Percentiles rank a stretch among this genome's conserved stretches.
Evolutionary conservation across 1,140 invertebrate genomes (phyloP).

Genomic region (Euschistus heros): DNA sequence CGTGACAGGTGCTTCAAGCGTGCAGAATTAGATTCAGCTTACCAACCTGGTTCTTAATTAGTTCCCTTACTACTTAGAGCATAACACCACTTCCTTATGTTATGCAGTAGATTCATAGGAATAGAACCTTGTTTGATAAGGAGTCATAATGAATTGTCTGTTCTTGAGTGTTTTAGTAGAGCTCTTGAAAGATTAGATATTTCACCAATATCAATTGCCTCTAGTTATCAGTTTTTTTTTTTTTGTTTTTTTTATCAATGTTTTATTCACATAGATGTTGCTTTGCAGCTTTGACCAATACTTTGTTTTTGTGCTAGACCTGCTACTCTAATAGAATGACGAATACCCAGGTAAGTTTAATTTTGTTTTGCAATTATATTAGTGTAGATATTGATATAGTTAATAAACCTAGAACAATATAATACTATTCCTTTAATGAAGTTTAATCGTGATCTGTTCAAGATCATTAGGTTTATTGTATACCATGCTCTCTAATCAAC

Average conservation of each 20-base stretch:
- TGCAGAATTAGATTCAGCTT: constrained; percentile 14
- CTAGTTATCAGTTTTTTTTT: neutral
- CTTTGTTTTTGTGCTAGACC: constrained; percentile 1
- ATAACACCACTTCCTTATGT: constrained; percentile 10
- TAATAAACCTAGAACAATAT: no score
- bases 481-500: no score
- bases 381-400: no score
- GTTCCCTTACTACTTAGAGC: constrained; percentile 3
- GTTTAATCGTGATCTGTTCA: no score
- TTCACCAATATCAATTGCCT: constrained; percentile 3
- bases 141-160: neutral
- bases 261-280: constrained; percentile 16
- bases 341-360: constrained; percentile 24
- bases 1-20: constrained; percentile 14
- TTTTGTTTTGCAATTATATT: constrained; percentile 12
- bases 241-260: constrained; percentile 12
- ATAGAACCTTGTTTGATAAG: neutral
- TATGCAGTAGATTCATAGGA: constrained; percentile 2
- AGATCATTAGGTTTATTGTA: no score
- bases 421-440: no score
- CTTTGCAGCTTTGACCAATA: neutral
- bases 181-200: constrained; percentile 8
- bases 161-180: constrained; percentile 10
- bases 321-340: constrained; percentile 21
- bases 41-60: constrained; percentile 18